phyloP scores from a whole-genome alignment of 2,888 invertebrate species.

The Bimastos eiseni region DNA sequence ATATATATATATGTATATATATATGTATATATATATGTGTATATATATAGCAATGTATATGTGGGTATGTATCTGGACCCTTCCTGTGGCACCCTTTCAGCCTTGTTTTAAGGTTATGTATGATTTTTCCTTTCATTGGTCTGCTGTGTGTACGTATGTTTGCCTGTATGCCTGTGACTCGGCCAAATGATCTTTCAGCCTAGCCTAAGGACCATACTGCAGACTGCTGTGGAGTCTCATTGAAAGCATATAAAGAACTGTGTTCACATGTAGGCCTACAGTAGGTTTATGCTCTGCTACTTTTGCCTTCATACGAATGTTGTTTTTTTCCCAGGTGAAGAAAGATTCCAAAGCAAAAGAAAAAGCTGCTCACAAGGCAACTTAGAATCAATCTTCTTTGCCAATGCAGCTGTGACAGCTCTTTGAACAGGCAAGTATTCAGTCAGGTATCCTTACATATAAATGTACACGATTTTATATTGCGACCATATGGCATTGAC shows the following conservation, averaged over 20 bases:
- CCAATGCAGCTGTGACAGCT: neutral
- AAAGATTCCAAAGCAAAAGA: neutral
- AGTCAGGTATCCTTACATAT: neutral
- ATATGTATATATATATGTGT: neutral
- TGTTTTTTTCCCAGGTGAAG: neutral
- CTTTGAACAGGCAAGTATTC: neutral
- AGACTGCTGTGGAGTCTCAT: too few relatives aligned
- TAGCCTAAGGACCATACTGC: too few relatives aligned
- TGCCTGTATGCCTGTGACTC: too few relatives aligned
- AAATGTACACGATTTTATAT: too few relatives aligned
- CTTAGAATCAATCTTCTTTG: neutral
- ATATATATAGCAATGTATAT: too few relatives aligned
- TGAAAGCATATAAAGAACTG: neutral
- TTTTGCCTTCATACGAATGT: neutral
- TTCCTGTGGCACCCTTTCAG: neutral
- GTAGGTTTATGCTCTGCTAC: neutral
- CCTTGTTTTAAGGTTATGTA: neutral
- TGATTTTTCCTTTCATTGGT: too few relatives aligned
- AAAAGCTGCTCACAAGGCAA: neutral
- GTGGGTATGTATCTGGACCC: too few relatives aligned
- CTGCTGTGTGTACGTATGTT: too few relatives aligned
- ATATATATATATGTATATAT: slow-evolving; percentile 22
- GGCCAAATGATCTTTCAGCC: too few relatives aligned
- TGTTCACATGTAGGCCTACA: neutral
- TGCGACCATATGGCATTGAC: too few relatives aligned